Evolutionary conservation across 2,113 vertebrate genomes (phyloP), one percentile per base, ranked within the genome.

Genomic region (Platycercus adscitus): DNA sequence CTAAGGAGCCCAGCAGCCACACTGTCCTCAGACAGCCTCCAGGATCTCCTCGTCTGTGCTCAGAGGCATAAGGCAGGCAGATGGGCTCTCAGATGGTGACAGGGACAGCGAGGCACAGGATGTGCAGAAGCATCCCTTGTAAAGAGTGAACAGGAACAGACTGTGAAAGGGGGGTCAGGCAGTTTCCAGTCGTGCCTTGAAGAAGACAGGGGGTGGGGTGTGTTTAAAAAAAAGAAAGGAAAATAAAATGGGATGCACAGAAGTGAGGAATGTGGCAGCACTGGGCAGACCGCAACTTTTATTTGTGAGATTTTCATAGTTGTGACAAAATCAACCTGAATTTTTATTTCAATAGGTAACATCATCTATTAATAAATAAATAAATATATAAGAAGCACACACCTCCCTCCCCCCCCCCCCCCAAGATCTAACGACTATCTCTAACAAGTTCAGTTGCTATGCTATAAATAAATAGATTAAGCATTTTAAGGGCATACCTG

Each of bases 1-100:
- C 52, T 2, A 1, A 9, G 33, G 35, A 68, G 47, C 15, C n/a
- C 4, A 1, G 72, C 60, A 68, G 60, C 66, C 1, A 0, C 16
- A 0, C 49, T 39, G 84, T 87, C 64, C 81, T 68, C 52, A 64
- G 37, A 0, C 81, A 63, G 89, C 91, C 91, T 15, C 50, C 0
- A 8, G 91, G 78, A 60, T 55, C 56, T 28, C 70, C 72, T 76
- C 43, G 66, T 73, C 33, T 8, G 7, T 0, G 3, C 81, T 50
- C 39, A 2, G 28, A 81, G 89, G 73, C 89, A 81, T 14, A 41
- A 43, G 65, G 72, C 65, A 64, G 88, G 78, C 95, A 95, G 87
- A 86, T 88, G 92, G 94, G 88, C 63, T n/a, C 88, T 89, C 95
- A 75, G 80, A 88, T 83, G 94, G 94, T 25, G 91, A 72, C 7